Evolutionary conservation across 2,113 vertebrate species (phyloP).

Genomic region (Cathartes aura): DNA sequence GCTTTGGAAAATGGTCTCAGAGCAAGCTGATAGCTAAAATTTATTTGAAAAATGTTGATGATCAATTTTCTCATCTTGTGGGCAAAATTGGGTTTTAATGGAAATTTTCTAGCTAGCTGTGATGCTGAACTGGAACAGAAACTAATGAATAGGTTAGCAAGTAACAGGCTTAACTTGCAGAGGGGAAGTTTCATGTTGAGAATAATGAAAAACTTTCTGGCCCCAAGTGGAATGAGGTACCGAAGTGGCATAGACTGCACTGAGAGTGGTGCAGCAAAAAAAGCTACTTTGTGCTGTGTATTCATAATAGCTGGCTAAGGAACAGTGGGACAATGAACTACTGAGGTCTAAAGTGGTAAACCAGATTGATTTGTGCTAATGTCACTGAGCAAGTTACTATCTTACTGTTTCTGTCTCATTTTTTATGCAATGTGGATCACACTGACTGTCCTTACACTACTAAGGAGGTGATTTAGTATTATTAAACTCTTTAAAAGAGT

Average conservation of each 20-base stretch:
- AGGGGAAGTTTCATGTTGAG: not conserved
- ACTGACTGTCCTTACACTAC: not conserved
- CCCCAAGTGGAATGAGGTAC: not conserved
- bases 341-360: not conserved
- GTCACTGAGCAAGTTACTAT: not conserved
- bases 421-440: not conserved
- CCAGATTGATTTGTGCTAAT: not conserved
- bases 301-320: not conserved
- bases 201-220: not conserved
- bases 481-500: not conserved
- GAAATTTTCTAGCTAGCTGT: not conserved
- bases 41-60: conserved; percentile 50
- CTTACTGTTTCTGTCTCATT: not conserved
- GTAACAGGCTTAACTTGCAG: conserved; percentile 11
- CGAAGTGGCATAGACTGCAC: fast-evolving
- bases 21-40: not conserved
- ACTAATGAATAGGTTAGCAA: conserved; percentile 5
- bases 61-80: conserved; percentile 48
- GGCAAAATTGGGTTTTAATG: conserved; percentile 58
- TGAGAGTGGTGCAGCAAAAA: not conserved
- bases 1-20: conserved; percentile 31
- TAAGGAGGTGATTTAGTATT: not conserved
- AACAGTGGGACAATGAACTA: not conserved
- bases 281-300: fast-evolving
- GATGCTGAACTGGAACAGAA: conserved; percentile 9